Conservation (phyloP, 2,888 invertebrate genomes). For the Eustalomyia histrio region DNA sequence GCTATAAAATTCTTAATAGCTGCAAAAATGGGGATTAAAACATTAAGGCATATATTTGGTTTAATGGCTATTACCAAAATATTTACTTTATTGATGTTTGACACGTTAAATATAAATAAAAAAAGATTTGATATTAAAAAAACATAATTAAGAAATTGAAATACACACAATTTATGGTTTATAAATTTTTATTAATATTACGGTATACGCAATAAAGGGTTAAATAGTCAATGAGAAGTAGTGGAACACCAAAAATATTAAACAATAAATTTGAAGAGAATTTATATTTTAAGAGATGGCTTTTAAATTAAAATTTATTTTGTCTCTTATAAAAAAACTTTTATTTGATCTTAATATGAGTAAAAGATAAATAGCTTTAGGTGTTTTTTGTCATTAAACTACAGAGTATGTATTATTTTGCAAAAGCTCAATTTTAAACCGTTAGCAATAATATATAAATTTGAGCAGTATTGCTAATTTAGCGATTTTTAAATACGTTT, state of each 20-base stretch:
- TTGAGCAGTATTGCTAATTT: no score
- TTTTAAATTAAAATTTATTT: background rate
- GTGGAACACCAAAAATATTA: background rate
- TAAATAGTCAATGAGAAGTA: background rate
- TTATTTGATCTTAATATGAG: background rate
- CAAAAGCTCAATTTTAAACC: no score
- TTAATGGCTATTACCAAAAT: background rate
- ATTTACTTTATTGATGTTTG: slow-evolving; percentile 40
- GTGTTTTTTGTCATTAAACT: no score
- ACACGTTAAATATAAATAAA: slow-evolving; percentile 42
- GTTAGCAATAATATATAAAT: no score
- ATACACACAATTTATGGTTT: slow-evolving; percentile 13
- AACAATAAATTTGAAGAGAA: background rate
- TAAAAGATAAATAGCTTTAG: no score
- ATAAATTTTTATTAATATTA: background rate
- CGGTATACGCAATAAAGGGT: slow-evolving; percentile 3
- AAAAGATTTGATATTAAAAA: slow-evolving; percentile 16
- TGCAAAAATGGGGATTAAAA: slow-evolving; percentile 29
- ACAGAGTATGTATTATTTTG: no score
- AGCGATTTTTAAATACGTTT: no score
- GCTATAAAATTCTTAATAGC: background rate
- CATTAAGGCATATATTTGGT: slow-evolving; percentile 21
- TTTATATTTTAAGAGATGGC: background rate
- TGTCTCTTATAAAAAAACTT: background rate
- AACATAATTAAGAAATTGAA: slow-evolving; percentile 35